phyloP scores from a whole-genome alignment of 2,888 invertebrate species.

The Drosophila hamatofila region DNA sequence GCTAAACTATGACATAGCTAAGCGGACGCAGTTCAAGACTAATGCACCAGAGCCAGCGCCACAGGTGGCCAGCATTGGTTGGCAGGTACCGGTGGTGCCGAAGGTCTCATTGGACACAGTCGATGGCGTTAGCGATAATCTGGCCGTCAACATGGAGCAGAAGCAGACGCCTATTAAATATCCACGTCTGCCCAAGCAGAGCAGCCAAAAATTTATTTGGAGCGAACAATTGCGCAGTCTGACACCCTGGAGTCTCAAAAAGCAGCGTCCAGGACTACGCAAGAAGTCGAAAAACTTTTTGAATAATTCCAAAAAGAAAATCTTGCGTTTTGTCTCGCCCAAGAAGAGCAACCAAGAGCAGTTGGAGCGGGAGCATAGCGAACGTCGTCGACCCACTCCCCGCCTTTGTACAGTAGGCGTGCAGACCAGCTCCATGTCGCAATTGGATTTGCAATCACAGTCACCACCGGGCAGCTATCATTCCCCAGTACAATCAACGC shows the following conservation, averaged over 20 bases:
- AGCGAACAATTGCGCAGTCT: conserved; percentile 78
- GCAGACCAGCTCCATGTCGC: conserved; percentile 74
- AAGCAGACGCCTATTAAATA: conserved; percentile 84
- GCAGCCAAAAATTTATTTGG: conserved; percentile 75
- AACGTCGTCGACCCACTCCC: conserved; percentile 22
- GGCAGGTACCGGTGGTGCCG: conserved; percentile 70
- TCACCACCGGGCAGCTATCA: conserved; percentile 84
- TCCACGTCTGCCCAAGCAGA: conserved; percentile 39
- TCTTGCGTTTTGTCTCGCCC: conserved; percentile 81
- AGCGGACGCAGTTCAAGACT: conserved; percentile 59
- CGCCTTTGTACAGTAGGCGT: conserved; percentile 77
- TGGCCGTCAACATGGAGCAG: conserved; percentile 81
- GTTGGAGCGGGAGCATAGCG: conserved; percentile 1
- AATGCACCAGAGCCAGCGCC: conserved; percentile 72
- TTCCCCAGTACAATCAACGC: conserved; percentile 77
- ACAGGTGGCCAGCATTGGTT: conserved; percentile 71
- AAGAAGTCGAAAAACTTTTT: conserved; percentile 76
- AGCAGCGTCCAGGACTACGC: conserved; percentile 51
- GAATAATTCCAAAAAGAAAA: conserved; percentile 80
- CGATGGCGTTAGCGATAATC: conserved; percentile 81
- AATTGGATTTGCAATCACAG: conserved; percentile 66
- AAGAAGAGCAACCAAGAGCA: conserved; percentile 69
- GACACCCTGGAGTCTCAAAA: conserved; percentile 77
- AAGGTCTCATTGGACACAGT: conserved; percentile 83
- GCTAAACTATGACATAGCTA: conserved; percentile 74